phyloP scores from a whole-genome alignment of 2,888 invertebrate genomes.

The Clanis bilineata region DNA sequence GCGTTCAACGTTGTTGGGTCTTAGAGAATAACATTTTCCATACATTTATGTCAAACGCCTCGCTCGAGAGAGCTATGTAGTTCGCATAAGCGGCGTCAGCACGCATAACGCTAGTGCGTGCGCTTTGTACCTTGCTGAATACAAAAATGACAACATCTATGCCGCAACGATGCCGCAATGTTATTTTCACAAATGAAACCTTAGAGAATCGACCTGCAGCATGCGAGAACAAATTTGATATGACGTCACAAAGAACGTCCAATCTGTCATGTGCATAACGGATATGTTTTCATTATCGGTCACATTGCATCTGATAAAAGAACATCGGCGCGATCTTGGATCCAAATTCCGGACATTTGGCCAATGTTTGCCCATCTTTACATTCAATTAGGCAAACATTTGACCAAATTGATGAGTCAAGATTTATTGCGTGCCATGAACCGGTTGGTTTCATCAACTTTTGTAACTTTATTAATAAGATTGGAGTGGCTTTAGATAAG shows the following conservation, averaged over 20 bases:
- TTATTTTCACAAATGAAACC: no score
- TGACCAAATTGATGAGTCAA: neutral
- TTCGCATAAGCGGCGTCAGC: no score
- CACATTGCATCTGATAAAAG: constrained; percentile 4
- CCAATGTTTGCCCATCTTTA: neutral
- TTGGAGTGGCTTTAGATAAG: neutral
- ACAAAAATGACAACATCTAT: no score
- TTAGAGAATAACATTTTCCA: no score
- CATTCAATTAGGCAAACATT: neutral
- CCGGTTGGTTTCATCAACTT: neutral
- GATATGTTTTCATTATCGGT: constrained; percentile 7
- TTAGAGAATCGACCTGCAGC: no score
- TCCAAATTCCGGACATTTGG: neutral
- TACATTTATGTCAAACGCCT: no score
- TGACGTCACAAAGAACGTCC: constrained; percentile 1
- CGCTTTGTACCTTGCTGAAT: no score
- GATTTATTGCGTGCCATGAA: constrained; percentile 5
- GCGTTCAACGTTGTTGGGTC: no score
- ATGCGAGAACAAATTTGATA: neutral
- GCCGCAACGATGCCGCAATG: no score
- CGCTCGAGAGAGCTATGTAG: no score
- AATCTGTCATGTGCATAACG: neutral
- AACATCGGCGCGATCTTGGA: neutral
- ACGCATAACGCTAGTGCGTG: no score
- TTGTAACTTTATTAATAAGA: neutral